These are phyloP conservation scores for Acleris holmiana DNA, from an alignment of 2,888 invertebrate species.

Conservation along the genomic window DNA sequence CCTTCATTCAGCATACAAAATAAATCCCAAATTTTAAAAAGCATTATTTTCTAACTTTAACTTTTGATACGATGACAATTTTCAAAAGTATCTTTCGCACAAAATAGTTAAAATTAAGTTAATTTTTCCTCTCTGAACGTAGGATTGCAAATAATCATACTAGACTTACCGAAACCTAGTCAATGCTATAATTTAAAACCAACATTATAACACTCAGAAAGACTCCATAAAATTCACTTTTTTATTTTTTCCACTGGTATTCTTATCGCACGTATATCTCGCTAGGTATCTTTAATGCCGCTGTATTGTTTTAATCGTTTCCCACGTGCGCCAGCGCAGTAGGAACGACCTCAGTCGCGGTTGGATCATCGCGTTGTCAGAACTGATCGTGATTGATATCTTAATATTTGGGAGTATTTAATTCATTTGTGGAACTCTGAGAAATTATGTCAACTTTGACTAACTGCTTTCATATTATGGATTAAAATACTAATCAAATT, in stretches of 20 bases:
- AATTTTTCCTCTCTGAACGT: too few relatives aligned
- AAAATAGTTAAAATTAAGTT: too few relatives aligned
- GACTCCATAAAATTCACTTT: constrained; percentile 25
- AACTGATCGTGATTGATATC: constrained; percentile 39
- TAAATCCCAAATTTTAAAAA: too few relatives aligned
- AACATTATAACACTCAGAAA: constrained; percentile 14
- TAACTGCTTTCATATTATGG: too few relatives aligned
- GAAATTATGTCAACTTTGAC: too few relatives aligned
- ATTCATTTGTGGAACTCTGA: not conserved
- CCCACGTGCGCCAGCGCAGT: constrained; percentile 63
- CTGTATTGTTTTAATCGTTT: constrained; percentile 63
- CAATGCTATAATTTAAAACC: not conserved
- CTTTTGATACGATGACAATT: too few relatives aligned
- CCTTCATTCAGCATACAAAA: too few relatives aligned
- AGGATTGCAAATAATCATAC: too few relatives aligned
- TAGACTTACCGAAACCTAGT: not conserved
- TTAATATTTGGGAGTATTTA: constrained; percentile 32
- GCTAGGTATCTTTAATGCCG: constrained; percentile 36
- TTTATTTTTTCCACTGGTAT: constrained; percentile 22
- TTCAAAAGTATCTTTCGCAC: too few relatives aligned
- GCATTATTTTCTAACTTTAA: too few relatives aligned
- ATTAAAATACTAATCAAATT: too few relatives aligned
- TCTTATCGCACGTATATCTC: constrained; percentile 31
- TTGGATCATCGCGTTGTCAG: constrained; percentile 41
- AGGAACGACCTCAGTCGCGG: constrained; percentile 60